These are phyloP conservation scores for Panonychus citri DNA, from an alignment of 1,140 invertebrate species.

Conservation along the genomic window DNA sequence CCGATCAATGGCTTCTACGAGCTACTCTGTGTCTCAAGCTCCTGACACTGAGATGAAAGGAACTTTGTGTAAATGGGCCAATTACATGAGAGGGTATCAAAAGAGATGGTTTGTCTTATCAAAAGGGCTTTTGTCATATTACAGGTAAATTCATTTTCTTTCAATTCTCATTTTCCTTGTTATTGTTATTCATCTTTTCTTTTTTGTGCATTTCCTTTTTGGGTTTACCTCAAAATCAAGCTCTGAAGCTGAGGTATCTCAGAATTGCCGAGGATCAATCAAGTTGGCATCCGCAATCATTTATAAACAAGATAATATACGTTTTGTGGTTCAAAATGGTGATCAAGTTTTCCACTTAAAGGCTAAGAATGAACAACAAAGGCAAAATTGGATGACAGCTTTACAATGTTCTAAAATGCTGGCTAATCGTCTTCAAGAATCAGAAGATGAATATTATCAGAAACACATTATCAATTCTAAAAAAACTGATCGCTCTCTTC, in stretches of 20 bases:
- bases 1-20: conserved; percentile 12
- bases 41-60: no score
- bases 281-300: conserved; percentile 86
- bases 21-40: conserved; percentile 10
- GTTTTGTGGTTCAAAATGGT: no score
- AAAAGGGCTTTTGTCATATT: conserved; percentile 89
- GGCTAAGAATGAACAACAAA: conserved; percentile 72
- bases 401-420: no score
- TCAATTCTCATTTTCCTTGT: neutral
- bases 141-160: conserved; percentile 43
- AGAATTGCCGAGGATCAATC: conserved; percentile 87
- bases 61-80: no score
- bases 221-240: conserved; percentile 33
- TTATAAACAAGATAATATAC: no score
- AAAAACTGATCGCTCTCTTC: conserved; percentile 31
- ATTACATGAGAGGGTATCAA: no score
- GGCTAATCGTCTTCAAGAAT: conserved; percentile 56
- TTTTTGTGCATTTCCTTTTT: neutral
- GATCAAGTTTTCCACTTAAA: conserved; percentile 93
- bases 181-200: neutral
- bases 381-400: no score
- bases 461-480: conserved; percentile 23
- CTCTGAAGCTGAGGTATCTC: conserved; percentile 87
- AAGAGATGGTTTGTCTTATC: conserved; percentile 96
- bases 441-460: conserved; percentile 40